Conservation (phyloP, 2,797 vertebrate genomes). For the Myotis findleyi region DNA sequence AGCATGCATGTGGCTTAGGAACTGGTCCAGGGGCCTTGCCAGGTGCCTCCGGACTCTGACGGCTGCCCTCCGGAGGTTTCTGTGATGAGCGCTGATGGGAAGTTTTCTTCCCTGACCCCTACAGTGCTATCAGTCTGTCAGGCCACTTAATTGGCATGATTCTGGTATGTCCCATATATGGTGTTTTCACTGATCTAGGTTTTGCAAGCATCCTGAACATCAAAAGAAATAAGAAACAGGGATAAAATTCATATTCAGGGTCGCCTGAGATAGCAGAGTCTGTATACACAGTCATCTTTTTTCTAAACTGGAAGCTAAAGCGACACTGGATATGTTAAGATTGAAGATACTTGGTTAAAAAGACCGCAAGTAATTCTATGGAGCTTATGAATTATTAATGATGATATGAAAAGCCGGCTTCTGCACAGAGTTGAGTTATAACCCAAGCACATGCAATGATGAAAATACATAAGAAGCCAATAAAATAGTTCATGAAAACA, state of each 20-base stretch:
- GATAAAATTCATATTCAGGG: background rate
- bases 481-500: constrained; percentile 69
- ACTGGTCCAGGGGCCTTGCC: background rate
- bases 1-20: background rate
- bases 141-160: background rate
- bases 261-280: constrained; percentile 12
- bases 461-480: constrained; percentile 71
- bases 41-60: background rate
- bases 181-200: background rate
- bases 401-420: constrained; percentile 57
- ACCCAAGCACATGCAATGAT: constrained; percentile 59
- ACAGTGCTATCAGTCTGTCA: background rate
- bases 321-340: constrained; percentile 59
- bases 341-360: constrained; percentile 70
- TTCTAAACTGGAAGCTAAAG: constrained; percentile 56
- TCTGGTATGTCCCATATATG: background rate
- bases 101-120: background rate
- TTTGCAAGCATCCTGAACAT: constrained; percentile 56
- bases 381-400: constrained; percentile 77
- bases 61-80: background rate
- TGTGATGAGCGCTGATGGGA: background rate
- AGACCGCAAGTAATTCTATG: constrained; percentile 54
- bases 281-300: background rate
- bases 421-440: constrained; percentile 69
- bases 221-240: constrained; percentile 33